A percentile compares a stretch with the other conserved stretches of the same genome.
phyloP scores from a whole-genome alignment of 1,140 invertebrate genomes.

The Drosophila novamexicana region DNA sequence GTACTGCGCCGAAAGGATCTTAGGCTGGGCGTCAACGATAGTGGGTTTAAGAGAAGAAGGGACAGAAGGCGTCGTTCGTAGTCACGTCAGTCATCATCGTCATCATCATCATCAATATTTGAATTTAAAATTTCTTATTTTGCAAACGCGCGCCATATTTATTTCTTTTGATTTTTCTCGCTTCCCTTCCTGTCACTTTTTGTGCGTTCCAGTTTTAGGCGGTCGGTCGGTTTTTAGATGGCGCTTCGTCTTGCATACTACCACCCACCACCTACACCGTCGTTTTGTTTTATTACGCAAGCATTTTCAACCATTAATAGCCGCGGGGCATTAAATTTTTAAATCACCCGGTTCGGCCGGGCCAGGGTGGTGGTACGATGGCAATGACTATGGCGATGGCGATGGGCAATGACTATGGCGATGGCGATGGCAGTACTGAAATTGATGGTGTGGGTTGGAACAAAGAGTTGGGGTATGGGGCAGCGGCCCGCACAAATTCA shows the following conservation, averaged over 20 bases:
- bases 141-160: constrained; percentile 73
- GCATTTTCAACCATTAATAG: constrained; percentile 81
- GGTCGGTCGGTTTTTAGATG: constrained; percentile 27
- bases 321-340: constrained; percentile 80
- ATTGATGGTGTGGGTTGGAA: constrained; percentile 19
- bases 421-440: constrained; percentile 28
- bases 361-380: background rate
- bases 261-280: constrained; percentile 30
- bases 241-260: background rate
- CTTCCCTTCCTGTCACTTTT: constrained; percentile 32
- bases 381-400: constrained; percentile 12
- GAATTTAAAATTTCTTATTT: constrained; percentile 79
- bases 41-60: background rate
- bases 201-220: constrained; percentile 44
- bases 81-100: constrained; percentile 17
- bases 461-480: constrained; percentile 4
- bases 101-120: constrained; percentile 75
- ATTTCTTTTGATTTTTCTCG: constrained; percentile 75
- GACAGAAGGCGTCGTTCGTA: background rate
- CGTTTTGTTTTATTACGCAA: constrained; percentile 80
- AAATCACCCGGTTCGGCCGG: constrained; percentile 60
- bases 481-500: constrained; percentile 31
- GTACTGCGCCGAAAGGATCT: constrained; percentile 17
- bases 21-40: no score
- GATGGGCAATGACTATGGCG: constrained; percentile 19